Conservation (phyloP, 2,113 vertebrate species). For the Phasianus colchicus region DNA sequence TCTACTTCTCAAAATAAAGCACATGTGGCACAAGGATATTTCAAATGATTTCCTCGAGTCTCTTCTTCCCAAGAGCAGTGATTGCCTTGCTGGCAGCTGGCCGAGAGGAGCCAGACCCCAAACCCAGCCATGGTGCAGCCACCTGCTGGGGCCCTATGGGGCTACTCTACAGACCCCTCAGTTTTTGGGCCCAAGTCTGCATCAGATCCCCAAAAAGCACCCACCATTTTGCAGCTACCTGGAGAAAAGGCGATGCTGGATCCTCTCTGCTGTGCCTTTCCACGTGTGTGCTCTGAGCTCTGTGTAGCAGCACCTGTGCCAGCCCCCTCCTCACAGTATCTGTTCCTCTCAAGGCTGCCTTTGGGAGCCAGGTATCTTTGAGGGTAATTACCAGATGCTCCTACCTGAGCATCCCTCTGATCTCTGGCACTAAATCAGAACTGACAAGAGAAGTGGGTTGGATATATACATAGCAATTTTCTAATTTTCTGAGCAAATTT, state of each 20-base stretch:
- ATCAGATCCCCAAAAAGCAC: not conserved
- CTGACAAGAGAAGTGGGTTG: not conserved
- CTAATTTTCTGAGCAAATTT: constrained; percentile 25
- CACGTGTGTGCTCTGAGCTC: accelerated
- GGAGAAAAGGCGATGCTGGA: not conserved
- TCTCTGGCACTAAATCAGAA: not conserved
- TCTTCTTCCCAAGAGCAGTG: not conserved
- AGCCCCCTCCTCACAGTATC: accelerated
- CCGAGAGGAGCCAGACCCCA: not conserved
- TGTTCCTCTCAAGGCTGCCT: not conserved
- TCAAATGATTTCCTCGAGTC: not conserved
- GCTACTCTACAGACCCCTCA: accelerated
- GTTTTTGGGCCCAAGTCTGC: not conserved
- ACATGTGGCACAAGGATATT: constrained; percentile 37
- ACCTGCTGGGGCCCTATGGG: accelerated
- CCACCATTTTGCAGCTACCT: too few species aligned
- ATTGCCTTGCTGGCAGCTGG: not conserved
- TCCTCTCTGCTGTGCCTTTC: not conserved
- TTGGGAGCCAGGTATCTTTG: not conserved
- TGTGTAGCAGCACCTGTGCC: not conserved
- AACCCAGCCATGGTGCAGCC: accelerated
- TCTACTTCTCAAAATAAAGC: constrained; percentile 45
- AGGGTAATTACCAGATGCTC: not conserved
- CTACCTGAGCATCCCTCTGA: not conserved
- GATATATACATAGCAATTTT: not conserved